Conservation (phyloP, 2,797 vertebrate species). For the Meriones psammophilus region DNA sequence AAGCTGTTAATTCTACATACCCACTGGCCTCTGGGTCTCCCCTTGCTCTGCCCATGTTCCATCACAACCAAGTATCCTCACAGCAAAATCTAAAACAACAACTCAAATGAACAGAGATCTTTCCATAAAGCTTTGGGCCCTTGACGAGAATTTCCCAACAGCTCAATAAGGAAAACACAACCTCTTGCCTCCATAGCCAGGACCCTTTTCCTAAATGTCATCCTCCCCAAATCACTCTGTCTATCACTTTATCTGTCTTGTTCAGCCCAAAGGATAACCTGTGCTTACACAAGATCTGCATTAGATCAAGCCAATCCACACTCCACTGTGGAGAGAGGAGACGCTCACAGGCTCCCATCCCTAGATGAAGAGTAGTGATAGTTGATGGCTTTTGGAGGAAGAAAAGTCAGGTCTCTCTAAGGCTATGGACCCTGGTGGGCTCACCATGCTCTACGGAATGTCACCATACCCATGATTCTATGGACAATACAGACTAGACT, state of each 20-base stretch:
- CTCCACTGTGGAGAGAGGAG: not conserved
- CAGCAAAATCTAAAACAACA: not conserved
- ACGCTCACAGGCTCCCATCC: not conserved
- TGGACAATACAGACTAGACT: not conserved
- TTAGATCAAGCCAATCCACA: not conserved
- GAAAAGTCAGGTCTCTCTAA: not conserved
- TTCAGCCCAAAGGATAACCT: not conserved
- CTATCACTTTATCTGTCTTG: not conserved
- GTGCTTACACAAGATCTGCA: not conserved
- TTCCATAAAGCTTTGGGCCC: not conserved
- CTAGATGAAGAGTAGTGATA: not conserved
- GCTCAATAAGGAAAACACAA: not conserved
- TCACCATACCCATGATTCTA: not conserved
- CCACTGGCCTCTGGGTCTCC: not conserved
- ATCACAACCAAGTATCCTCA: not conserved
- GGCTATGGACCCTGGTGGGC: not conserved
- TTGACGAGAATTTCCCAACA: not conserved
- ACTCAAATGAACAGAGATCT: not conserved
- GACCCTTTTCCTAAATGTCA: not conserved
- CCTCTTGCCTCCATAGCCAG: not conserved
- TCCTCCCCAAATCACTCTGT: not conserved
- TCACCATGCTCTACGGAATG: not conserved
- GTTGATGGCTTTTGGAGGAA: not conserved
- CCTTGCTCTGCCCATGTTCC: not conserved
- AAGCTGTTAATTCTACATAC: too few species aligned